phyloP scores from a whole-genome alignment of 2,797 vertebrate genomes.

The Ficedula albicollis region DNA sequence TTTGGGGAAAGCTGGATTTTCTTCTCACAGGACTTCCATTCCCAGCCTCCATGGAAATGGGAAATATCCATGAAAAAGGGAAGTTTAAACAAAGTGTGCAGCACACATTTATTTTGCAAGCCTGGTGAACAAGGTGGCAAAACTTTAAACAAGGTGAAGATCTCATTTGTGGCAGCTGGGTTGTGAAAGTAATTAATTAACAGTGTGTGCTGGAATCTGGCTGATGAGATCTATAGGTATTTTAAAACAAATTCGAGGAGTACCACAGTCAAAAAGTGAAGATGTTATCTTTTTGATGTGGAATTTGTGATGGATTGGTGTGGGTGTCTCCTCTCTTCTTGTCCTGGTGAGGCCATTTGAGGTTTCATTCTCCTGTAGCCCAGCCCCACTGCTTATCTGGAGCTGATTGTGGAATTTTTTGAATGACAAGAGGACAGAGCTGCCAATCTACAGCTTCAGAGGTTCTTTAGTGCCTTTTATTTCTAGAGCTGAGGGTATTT shows the following conservation, averaged over 20 bases:
- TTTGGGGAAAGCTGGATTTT: neutral
- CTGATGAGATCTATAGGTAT: neutral
- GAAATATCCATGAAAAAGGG: neutral
- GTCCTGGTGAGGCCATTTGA: neutral
- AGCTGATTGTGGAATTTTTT: neutral
- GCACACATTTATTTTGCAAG: neutral
- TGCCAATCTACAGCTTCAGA: neutral
- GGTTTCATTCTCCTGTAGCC: conserved; percentile 6
- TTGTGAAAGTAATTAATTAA: neutral
- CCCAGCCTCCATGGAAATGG: neutral
- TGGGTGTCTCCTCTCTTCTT: neutral
- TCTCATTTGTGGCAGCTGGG: neutral
- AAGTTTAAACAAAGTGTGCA: neutral
- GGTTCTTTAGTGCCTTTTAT: accelerated
- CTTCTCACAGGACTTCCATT: neutral
- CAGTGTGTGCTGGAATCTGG: neutral
- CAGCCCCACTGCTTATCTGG: neutral
- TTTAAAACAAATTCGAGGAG: neutral
- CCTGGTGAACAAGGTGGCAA: neutral
- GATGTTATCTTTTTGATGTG: accelerated
- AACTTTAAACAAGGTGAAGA: neutral
- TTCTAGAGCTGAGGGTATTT: neutral
- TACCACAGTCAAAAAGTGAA: neutral
- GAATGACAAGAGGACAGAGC: neutral
- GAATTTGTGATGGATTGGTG: neutral